phyloP scores from a whole-genome alignment of 2,113 vertebrate species.

The Pachyramphus minor region DNA sequence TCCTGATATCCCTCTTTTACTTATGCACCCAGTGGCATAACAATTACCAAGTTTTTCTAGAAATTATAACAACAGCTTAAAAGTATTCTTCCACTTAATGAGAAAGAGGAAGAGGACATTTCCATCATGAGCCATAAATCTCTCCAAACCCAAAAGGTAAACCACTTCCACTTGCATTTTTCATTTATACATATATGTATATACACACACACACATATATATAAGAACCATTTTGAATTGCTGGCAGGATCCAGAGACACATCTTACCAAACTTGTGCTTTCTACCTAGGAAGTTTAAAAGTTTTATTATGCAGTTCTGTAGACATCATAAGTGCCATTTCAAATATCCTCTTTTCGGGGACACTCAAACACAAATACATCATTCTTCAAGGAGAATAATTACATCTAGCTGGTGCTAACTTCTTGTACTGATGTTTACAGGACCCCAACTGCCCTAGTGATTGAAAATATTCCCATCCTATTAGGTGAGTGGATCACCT shows the following conservation, averaged over 20 bases:
- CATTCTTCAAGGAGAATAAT: not conserved
- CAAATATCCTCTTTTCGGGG: not conserved
- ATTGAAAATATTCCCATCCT: not conserved
- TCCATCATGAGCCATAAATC: not conserved
- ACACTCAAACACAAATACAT: not conserved
- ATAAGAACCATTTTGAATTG: not conserved
- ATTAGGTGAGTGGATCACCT: not conserved
- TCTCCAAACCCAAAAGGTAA: not conserved
- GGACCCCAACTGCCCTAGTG: not conserved
- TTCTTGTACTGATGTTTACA: not conserved
- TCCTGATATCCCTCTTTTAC: not conserved
- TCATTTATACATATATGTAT: too few relatives aligned
- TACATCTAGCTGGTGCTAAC: not conserved
- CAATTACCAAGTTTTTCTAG: not conserved
- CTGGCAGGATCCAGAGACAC: not conserved
- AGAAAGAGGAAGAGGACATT: not conserved
- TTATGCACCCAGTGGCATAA: not conserved
- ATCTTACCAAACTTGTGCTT: not conserved
- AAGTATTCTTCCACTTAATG: not conserved
- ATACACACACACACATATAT: too few relatives aligned
- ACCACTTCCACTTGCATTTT: not conserved
- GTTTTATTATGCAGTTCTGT: not conserved
- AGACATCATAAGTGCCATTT: not conserved
- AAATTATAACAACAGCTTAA: not conserved
- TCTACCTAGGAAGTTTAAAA: not conserved